A percentile compares a stretch with the other conserved stretches of the same genome.
Evolutionary conservation across 2,888 invertebrate genomes (phyloP).

Genomic region (Meteorus colon): DNA sequence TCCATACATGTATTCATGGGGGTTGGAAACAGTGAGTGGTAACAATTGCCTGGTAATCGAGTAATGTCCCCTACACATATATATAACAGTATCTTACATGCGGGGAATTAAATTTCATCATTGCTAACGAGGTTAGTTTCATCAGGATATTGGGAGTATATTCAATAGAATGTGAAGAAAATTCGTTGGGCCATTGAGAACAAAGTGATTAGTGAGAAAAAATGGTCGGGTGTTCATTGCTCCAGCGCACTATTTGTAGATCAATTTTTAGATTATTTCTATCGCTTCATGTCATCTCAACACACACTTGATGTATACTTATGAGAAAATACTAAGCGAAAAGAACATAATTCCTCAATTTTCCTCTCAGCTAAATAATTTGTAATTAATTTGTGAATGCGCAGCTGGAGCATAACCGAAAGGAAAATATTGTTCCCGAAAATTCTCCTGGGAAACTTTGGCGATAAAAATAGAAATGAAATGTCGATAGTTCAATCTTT

Average conservation of each 20-base stretch:
- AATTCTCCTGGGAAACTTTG: no score
- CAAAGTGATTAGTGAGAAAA: constrained; percentile 58
- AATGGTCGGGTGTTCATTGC: neutral
- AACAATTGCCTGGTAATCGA: constrained; percentile 62
- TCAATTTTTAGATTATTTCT: constrained; percentile 10
- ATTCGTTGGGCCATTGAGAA: constrained; percentile 58
- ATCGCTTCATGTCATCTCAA: no score
- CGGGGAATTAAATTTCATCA: constrained; percentile 57
- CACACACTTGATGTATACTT: no score
- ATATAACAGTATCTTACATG: constrained; percentile 20
- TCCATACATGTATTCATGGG: neutral
- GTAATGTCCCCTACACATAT: constrained; percentile 44
- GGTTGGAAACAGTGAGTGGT: constrained; percentile 54
- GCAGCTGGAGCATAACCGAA: no score
- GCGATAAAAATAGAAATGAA: no score
- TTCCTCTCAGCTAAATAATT: no score
- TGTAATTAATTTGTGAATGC: no score
- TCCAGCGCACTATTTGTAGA: neutral
- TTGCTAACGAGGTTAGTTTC: constrained; percentile 66
- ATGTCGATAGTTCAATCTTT: no score
- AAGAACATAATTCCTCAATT: no score
- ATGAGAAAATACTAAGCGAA: no score
- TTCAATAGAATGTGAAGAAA: constrained; percentile 49
- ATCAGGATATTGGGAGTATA: constrained; percentile 62
- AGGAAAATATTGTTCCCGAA: no score